Evolutionary conservation across 2,888 invertebrate species (phyloP), one percentile per base, ranked within the genome.

Genomic region (Pollenia angustigena): DNA sequence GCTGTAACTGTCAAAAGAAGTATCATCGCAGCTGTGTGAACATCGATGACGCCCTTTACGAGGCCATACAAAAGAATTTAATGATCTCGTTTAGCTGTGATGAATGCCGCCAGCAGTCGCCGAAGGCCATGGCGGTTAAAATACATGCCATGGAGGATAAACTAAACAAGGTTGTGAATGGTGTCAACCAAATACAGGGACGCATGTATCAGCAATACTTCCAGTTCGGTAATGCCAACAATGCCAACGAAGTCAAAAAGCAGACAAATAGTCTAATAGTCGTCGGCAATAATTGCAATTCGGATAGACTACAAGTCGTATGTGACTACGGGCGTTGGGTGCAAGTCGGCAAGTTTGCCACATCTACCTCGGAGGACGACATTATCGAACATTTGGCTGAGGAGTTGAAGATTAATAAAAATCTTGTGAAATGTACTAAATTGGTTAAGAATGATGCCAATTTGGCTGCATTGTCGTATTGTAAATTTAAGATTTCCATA

Each of bases 201-300:
- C 90, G 92, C 48, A 92, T 92, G 92, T 92, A 92, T 84, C 92
- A 92, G 88, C 92, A 92, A 85, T 92, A 92, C 87, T 92, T 92
- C 87, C 92, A 92, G 81, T 92, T 89, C 76, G 92, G 92, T 85
- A 91, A 92, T 71, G 64, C 85, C 74, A 87, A 87, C 62, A 92
- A 91, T 88, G 88, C 90, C 42, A 90, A 90, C 83, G 89, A 89
- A 72, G 88, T 91, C 32, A 92, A 92, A 82, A 90, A 91, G 84
- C 92, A 92, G 87, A 90, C 91, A 56, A 91, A 92, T 82, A 92
- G 91, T 79, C 89, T 92, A 11, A 92, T 92, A 79, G 92, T 92
- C 18, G 92, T 92, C 74, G 92, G 92, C 88, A 92, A 92, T 87
- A 92, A 92, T 84, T 92, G 92, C 90, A 92, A 92, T 88, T 92